Evolutionary conservation across 2,797 vertebrate species (phyloP).

Genomic region (Hybognathus amarus): DNA sequence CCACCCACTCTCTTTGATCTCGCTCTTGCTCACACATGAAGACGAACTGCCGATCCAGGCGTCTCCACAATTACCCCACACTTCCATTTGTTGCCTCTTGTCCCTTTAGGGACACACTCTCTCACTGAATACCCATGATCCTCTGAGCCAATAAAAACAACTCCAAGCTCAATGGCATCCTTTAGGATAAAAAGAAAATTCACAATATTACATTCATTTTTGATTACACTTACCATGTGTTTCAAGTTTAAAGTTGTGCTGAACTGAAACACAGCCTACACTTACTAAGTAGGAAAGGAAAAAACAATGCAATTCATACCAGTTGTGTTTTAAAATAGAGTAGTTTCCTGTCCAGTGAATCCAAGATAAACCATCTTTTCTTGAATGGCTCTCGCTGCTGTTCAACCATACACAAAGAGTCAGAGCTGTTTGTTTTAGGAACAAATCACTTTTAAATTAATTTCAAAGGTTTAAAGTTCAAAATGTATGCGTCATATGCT

Average conservation of each 20-base stretch:
- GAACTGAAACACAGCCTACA: not conserved
- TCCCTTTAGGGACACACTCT: conserved; percentile 74
- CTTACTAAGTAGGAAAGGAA: not conserved
- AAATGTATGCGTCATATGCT: not conserved
- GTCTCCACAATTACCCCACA: conserved; percentile 82
- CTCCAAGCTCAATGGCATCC: conserved; percentile 89
- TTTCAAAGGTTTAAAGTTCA: not conserved
- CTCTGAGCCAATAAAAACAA: conserved; percentile 84
- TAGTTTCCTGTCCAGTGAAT: conserved; percentile 87
- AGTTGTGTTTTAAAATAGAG: conserved; percentile 89
- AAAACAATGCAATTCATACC: conserved; percentile 75
- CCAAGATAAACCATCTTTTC: conserved; percentile 92
- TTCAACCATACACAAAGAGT: conserved; percentile 50
- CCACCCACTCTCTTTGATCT: conserved; percentile 89
- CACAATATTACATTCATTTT: not conserved
- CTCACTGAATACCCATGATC: conserved; percentile 82
- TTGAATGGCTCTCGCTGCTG: conserved; percentile 91
- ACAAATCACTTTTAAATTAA: not conserved
- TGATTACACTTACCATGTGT: too few relatives aligned
- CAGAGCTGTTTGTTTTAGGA: not conserved
- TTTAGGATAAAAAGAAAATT: conserved; percentile 57
- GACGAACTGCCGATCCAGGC: conserved; percentile 82
- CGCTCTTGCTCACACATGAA: conserved; percentile 87
- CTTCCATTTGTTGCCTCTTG: conserved; percentile 84
- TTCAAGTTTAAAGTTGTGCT: not conserved